Base-by-base conservation (phyloP, 35 echinoderm and acorn worm species). In the Hemicentrotus pulcherrimus region DNA sequence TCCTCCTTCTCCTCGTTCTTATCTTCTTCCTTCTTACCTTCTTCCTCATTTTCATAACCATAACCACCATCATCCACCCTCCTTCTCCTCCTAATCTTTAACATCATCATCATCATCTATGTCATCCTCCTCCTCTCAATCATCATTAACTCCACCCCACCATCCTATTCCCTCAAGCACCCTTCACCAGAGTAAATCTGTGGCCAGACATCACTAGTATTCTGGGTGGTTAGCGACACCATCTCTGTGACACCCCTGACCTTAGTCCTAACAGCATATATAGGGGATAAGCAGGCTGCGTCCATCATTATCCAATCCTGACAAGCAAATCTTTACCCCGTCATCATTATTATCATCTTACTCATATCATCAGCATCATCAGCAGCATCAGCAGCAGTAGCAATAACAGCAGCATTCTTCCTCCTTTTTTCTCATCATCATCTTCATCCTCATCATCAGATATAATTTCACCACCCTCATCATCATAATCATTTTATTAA, bases 111-210 rank as follows among this genome's bases (percentile, higher is more conserved):
- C 14, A 19, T 65, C 15, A 65, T 22, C 60, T 16, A 5, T 4
- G 18, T 22, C 60, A 65, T 65, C 60, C 13, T 22, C 60, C 4
- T 65, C 15, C 9, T 61, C 60, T 16, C 0, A 10, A 65, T 65
- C 60, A 61, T 18, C 59, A 61, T 61, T 11, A 61, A 2, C 59
- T 7, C 59, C 59, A 61, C 59, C 47, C n/a, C n/a, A 48, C 47
- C 47, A 48, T n/a, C n/a, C n/a, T n/a, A n/a, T n/a, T n/a, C n/a
- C n/a, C n/a, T n/a, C n/a, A n/a, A n/a, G n/a, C n/a, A n/a, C n/a
- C n/a, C n/a, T n/a, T n/a, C n/a, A 90, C 88, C 88, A 35, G 88
- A 90, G 88, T 90, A 90, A 90, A 45, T 45, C 14, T 46, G 32
- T 5, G 88, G 32, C 88, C 88, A 90, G 2, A 90, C 12, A 78